A percentile compares a stretch with the other conserved stretches of the same genome.
Conservation (phyloP, 1,140 invertebrate genomes). For the Calephelis nemesis region DNA sequence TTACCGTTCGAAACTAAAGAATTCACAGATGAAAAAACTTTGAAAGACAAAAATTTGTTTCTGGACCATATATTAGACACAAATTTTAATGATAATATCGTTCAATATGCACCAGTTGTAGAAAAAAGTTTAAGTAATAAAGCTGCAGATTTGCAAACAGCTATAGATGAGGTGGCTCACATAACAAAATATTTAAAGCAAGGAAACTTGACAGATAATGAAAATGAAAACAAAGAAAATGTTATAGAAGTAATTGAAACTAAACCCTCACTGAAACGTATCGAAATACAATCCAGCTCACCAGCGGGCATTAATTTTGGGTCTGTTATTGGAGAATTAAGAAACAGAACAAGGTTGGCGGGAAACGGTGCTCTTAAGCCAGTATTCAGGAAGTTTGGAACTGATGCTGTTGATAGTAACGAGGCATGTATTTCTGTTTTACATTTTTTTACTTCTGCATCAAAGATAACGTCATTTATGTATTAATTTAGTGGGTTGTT, state of each 20-base stretch:
- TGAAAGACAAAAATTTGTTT: background rate
- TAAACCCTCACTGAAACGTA: slow-evolving; percentile 55
- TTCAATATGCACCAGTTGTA: slow-evolving; percentile 15
- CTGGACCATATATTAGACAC: background rate
- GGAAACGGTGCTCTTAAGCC: slow-evolving; percentile 59
- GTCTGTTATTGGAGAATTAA: slow-evolving; percentile 71
- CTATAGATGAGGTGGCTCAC: slow-evolving; percentile 42
- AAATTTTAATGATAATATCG: background rate
- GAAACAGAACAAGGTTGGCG: slow-evolving; percentile 61
- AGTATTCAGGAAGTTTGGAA: slow-evolving; percentile 69
- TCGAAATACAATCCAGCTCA: slow-evolving; percentile 57
- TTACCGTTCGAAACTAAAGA: too few species aligned
- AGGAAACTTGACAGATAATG: slow-evolving; percentile 22
- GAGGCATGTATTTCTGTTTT: slow-evolving; percentile 37
- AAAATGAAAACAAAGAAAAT: slow-evolving; percentile 18
- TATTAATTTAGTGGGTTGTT: too few species aligned
- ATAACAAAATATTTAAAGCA: slow-evolving; percentile 38
- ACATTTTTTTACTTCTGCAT: too few species aligned
- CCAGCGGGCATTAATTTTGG: slow-evolving; percentile 67
- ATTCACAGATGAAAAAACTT: background rate
- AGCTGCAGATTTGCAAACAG: slow-evolving; percentile 34
- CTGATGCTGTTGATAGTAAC: slow-evolving; percentile 35
- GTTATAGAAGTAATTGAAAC: slow-evolving; percentile 28
- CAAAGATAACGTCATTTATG: too few species aligned
- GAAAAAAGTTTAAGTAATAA: slow-evolving; percentile 37